phyloP scores from a whole-genome alignment of 1,140 invertebrate genomes.

The Popillia japonica region DNA sequence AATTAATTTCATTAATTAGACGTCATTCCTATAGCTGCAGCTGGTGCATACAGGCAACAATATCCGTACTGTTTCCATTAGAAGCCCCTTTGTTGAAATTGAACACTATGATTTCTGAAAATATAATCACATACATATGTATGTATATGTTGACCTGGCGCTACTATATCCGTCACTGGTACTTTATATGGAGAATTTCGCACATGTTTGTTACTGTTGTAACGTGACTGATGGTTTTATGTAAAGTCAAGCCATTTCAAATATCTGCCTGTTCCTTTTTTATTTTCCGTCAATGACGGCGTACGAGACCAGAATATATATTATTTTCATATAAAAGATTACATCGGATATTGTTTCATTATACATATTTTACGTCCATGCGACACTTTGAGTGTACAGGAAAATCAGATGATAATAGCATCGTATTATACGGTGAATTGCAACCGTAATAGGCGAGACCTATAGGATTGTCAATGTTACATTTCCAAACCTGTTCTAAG shows the following conservation, averaged over 20 bases:
- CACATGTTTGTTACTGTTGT: constrained; percentile 33
- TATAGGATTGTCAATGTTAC: too few relatives aligned
- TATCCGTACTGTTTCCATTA: not conserved
- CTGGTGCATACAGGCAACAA: too few relatives aligned
- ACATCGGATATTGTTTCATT: not conserved
- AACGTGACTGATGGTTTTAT: constrained; percentile 32
- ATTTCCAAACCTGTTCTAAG: too few relatives aligned
- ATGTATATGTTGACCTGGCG: not conserved
- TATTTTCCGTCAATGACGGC: constrained; percentile 16
- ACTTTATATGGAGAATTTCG: constrained; percentile 20
- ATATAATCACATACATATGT: not conserved
- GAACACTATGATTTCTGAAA: not conserved
- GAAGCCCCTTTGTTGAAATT: constrained; percentile 4
- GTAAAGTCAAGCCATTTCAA: constrained; percentile 19
- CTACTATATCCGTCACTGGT: not conserved
- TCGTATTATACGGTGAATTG: too few relatives aligned
- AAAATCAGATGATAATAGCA: too few relatives aligned
- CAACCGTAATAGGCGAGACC: too few relatives aligned
- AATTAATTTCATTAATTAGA: too few relatives aligned
- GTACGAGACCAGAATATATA: constrained; percentile 6
- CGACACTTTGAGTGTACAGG: not conserved
- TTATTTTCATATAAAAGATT: not conserved
- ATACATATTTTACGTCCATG: not conserved
- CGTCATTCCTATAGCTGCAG: too few relatives aligned
- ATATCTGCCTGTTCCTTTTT: not conserved